Percentiles rank a stretch among this genome's conserved stretches.
Evolutionary conservation across 2,888 invertebrate genomes (phyloP).

Genomic region (Ophioninae sp.): DNA sequence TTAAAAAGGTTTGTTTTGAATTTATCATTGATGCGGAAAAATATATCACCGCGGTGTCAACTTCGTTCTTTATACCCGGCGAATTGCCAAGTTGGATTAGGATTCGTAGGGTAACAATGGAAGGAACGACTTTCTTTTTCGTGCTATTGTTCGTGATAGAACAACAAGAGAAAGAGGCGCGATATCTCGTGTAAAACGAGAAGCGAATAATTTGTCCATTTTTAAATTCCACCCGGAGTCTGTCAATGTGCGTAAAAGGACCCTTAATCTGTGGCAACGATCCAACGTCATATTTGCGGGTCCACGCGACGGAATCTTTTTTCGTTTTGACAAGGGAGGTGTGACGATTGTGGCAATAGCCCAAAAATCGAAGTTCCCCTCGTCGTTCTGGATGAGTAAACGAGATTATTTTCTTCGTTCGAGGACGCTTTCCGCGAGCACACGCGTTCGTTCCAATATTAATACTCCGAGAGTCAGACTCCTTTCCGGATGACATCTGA

Average conservation of each 20-base stretch:
- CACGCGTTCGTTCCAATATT: neutral
- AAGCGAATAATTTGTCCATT: neutral
- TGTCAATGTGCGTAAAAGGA: neutral
- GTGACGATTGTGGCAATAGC: constrained; percentile 13
- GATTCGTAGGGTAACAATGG: neutral
- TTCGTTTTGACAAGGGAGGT: neutral
- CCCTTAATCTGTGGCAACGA: neutral
- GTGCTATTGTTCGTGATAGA: neutral
- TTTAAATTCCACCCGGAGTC: neutral
- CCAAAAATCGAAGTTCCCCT: neutral
- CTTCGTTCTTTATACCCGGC: neutral
- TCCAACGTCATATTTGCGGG: neutral
- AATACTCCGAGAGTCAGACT: neutral
- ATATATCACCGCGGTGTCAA: neutral
- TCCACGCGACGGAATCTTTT: neutral
- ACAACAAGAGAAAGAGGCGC: neutral
- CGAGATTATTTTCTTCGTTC: constrained; percentile 3
- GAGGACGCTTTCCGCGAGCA: neutral
- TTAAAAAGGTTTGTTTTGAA: neutral
- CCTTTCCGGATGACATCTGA: neutral
- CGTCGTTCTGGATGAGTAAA: constrained; percentile 11
- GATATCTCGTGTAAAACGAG: neutral
- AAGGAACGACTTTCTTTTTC: neutral
- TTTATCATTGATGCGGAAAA: neutral
- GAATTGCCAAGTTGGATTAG: neutral